Base-by-base conservation (phyloP, 2,797 vertebrate species). In the Nyctibius grandis region DNA sequence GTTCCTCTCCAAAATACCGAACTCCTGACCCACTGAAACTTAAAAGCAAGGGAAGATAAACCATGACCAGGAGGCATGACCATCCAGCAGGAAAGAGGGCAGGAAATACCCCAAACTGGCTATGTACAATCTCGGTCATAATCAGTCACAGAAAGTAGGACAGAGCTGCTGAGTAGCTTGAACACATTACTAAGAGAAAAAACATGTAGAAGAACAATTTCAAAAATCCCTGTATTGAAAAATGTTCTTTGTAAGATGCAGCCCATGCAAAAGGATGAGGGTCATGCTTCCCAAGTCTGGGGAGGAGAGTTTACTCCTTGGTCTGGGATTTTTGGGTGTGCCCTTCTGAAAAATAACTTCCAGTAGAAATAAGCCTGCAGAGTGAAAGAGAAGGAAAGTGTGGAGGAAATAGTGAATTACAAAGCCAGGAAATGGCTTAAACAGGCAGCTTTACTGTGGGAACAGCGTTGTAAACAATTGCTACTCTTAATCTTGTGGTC, bases 351-450 rank as follows among this genome's bases (percentile, higher is more conserved):
- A 92, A 95, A 76, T 34, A 81, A 76, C 47, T 88, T 86, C 42
- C 54, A 63, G 31, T 50, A 83, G 73, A 80, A 93, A 51, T 36
- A 38, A 44, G 77, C 28, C 38, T 70, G 36, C 11, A 31, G 89
- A 91, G 75, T 67, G 72, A 90, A 93, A 95, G 74, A 94, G 60
- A 53, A 91, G 84, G 60, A 87, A 95, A 95, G 53, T 44, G 56
- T 86, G 80, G 86, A 87, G 93, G 90, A 96, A 97, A 84, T 9
- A 60, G 80, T 87, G 91, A 96, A 85, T 90, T 95, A 95, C 83
- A 94, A 91, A 96, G 88, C 83, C 90, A 95, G 93, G 94, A 96
- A 96, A 95, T 96, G 70, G 70, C 85, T 96, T 95, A 87, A 94
- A 77, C 85, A 95, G 93, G 77, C 85, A 88, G 44, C 68, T 90